Percentiles rank a stretch among this genome's conserved stretches.
phyloP scores from a whole-genome alignment of 2,113 vertebrate species.

The Neolamprologus kungweensis region DNA sequence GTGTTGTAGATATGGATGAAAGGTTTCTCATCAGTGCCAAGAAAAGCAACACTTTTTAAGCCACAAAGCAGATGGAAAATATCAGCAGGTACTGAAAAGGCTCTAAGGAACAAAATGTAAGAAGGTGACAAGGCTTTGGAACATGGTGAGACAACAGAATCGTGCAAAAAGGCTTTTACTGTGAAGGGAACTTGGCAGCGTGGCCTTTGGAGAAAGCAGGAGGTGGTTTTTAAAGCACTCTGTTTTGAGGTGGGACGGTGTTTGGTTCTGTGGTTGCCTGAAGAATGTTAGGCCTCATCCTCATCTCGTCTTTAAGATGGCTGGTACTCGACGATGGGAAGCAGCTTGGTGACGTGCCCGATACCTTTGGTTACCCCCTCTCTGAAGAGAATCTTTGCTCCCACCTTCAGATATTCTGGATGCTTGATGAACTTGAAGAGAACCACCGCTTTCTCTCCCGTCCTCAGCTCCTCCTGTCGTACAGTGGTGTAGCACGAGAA shows the following conservation, averaged over 20 bases:
- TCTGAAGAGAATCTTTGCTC: slow-evolving; percentile 94
- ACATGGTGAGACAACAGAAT: background rate
- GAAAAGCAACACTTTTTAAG: background rate
- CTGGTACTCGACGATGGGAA: slow-evolving; percentile 71
- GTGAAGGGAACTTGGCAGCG: background rate
- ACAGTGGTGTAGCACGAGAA: background rate
- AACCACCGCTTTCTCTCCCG: slow-evolving; percentile 96
- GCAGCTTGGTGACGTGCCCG: slow-evolving; percentile 90
- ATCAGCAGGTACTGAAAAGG: slow-evolving; percentile 1
- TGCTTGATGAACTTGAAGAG: slow-evolving; percentile 95
- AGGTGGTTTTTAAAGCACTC: slow-evolving; percentile 2
- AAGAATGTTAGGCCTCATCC: slow-evolving; percentile 6
- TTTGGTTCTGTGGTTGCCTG: background rate
- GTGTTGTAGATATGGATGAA: background rate
- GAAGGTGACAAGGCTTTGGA: slow-evolving; percentile 18
- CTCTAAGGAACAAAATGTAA: background rate
- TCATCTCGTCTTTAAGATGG: slow-evolving; percentile 33
- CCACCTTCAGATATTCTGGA: slow-evolving; percentile 94
- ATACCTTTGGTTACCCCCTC: slow-evolving; percentile 97
- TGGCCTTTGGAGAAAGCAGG: background rate
- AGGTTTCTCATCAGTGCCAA: background rate
- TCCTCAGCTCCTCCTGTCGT: slow-evolving; percentile 87
- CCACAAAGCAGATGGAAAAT: background rate
- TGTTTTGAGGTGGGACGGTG: slow-evolving; percentile 7
- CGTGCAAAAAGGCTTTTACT: background rate